These are phyloP conservation scores for Actinia equina DNA, from an alignment of 64 coral and sea anemone genomes.

Conservation along the genomic window DNA sequence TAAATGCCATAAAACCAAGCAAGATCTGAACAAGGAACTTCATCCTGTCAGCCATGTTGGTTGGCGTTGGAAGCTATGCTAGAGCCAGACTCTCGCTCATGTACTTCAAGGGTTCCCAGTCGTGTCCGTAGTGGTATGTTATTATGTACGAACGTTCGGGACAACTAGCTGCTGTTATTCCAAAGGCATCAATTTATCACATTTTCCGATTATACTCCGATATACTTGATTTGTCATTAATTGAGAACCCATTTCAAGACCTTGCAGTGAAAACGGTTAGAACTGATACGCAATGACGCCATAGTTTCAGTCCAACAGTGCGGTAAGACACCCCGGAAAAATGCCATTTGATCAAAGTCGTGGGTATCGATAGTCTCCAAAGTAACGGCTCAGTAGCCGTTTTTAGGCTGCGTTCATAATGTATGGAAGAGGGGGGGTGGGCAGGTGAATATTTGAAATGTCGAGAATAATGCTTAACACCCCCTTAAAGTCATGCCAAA, in stretches of 20 bases:
- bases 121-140: neutral
- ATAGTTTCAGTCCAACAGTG: neutral
- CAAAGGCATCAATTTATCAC: neutral
- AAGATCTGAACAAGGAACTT: constrained; percentile 13
- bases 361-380: too few species aligned
- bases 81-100: neutral
- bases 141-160: neutral
- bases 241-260: neutral
- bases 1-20: neutral
- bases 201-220: neutral
- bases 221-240: neutral
- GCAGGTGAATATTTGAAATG: too few species aligned
- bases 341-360: too few species aligned
- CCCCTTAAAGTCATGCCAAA: too few species aligned
- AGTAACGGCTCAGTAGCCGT: too few species aligned
- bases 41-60: constrained; percentile 11
- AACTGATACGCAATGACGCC: neutral
- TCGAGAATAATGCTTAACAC: too few species aligned
- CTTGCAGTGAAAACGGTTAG: too few species aligned
- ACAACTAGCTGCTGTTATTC: neutral
- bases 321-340: too few species aligned
- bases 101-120: neutral
- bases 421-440: too few species aligned
- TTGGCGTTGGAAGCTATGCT: neutral
- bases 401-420: too few species aligned